phyloP scores from a whole-genome alignment of 1,140 invertebrate genomes.

The Ceratina calcarata region DNA sequence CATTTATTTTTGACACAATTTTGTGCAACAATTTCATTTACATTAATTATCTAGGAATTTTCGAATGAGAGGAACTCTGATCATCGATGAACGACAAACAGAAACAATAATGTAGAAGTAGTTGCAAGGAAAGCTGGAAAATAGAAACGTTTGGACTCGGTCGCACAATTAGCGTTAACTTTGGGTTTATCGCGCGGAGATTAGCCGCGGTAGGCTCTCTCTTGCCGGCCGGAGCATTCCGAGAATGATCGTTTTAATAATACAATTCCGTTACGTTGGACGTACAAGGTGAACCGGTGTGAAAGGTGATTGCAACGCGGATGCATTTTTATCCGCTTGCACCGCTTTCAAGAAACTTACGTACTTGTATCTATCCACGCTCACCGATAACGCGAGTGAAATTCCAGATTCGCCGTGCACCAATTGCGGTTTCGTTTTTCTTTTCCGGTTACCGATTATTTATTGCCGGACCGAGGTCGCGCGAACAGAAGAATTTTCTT shows the following conservation, averaged over 20 bases:
- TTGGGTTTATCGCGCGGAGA: conserved; percentile 49
- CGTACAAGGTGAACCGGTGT: conserved; percentile 66
- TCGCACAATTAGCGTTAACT: conserved; percentile 52
- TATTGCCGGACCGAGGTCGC: background rate
- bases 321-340: conserved; percentile 61
- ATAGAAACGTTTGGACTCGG: conserved; percentile 51
- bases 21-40: no score
- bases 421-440: background rate
- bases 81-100: no score
- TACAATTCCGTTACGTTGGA: conserved; percentile 61
- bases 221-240: conserved; percentile 45
- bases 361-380: conserved; percentile 8
- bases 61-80: no score
- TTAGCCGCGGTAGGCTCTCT: conserved; percentile 15
- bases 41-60: no score
- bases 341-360: conserved; percentile 52
- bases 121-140: conserved; percentile 30
- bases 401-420: conserved; percentile 46
- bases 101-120: background rate
- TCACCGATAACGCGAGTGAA: conserved; percentile 49
- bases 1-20: no score
- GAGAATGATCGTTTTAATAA: conserved; percentile 65
- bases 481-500: background rate
- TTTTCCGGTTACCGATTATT: background rate
- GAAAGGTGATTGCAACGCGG: conserved; percentile 67